Conservation (phyloP, 2,797 vertebrate species). For the Amblyraja radiata region DNA sequence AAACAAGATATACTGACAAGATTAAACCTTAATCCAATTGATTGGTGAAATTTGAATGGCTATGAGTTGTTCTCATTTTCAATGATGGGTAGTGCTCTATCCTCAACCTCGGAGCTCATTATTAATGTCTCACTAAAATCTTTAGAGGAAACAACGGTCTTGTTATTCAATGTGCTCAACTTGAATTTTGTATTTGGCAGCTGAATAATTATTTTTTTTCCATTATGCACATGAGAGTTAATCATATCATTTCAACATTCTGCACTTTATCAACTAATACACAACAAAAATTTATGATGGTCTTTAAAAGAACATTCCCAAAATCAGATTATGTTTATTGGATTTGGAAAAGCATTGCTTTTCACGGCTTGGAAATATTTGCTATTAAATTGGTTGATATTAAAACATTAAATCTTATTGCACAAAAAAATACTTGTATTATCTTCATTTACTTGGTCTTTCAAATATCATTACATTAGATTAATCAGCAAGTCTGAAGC, state of each 20-base stretch:
- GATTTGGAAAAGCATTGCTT: background rate
- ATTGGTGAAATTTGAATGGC: background rate
- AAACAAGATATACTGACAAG: background rate
- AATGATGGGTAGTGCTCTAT: background rate
- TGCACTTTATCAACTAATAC: background rate
- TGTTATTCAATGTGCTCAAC: background rate
- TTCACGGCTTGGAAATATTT: background rate
- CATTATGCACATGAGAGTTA: background rate
- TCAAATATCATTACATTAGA: background rate
- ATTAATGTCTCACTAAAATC: too few relatives aligned
- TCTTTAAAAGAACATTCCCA: slow-evolving; percentile 11
- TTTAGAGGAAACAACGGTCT: background rate
- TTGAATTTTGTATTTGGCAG: background rate
- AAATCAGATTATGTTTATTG: slow-evolving; percentile 23
- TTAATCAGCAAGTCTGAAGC: background rate
- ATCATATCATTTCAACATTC: too few relatives aligned
- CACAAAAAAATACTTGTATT: slow-evolving; percentile 14
- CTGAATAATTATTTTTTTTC: background rate
- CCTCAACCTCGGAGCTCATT: background rate
- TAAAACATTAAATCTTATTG: slow-evolving; percentile 15
- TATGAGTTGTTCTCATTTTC: background rate
- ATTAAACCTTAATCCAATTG: background rate
- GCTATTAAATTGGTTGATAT: background rate
- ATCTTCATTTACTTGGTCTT: slow-evolving; percentile 4
- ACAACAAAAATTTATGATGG: background rate